Evolutionary conservation across 2,797 vertebrate genomes (phyloP).

Genomic region (Odontamblyopus rebecca): DNA sequence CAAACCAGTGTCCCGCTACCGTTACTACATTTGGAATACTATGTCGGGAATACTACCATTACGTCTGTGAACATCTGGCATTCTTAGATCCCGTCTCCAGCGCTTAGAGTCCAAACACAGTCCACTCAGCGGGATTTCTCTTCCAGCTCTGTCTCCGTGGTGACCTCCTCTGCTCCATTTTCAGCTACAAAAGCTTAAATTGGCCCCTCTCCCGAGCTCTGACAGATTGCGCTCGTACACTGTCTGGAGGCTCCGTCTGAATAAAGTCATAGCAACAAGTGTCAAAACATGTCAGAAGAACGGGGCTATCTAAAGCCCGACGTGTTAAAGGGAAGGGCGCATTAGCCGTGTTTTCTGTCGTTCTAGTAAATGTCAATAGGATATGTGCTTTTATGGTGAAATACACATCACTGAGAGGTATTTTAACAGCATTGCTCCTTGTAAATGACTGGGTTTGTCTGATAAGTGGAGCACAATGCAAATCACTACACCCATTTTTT

Average conservation of each 20-base stretch:
- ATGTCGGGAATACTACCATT: no score
- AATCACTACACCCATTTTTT: no score
- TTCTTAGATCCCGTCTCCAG: not conserved
- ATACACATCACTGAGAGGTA: not conserved
- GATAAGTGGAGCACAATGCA: no score
- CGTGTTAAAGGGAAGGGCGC: not conserved
- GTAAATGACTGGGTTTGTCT: no score
- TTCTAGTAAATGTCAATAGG: not conserved
- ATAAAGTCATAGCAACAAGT: conserved; percentile 3
- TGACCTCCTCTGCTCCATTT: not conserved
- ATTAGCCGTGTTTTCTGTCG: not conserved
- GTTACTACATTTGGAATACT: no score
- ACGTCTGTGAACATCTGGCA: no score
- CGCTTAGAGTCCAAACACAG: not conserved
- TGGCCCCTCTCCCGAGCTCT: conserved; percentile 1
- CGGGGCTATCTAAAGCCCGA: not conserved
- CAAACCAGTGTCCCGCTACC: no score
- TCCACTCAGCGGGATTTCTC: not conserved
- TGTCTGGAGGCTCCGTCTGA: not conserved
- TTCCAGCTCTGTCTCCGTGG: not conserved
- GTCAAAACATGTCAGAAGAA: conserved; percentile 5
- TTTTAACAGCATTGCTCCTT: not conserved
- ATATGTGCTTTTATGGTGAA: not conserved
- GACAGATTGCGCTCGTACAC: not conserved
- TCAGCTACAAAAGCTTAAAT: conserved; percentile 6